These are phyloP conservation scores for Aporophyla lueneburgensis DNA, from an alignment of 2,888 invertebrate species.

Conservation along the genomic window DNA sequence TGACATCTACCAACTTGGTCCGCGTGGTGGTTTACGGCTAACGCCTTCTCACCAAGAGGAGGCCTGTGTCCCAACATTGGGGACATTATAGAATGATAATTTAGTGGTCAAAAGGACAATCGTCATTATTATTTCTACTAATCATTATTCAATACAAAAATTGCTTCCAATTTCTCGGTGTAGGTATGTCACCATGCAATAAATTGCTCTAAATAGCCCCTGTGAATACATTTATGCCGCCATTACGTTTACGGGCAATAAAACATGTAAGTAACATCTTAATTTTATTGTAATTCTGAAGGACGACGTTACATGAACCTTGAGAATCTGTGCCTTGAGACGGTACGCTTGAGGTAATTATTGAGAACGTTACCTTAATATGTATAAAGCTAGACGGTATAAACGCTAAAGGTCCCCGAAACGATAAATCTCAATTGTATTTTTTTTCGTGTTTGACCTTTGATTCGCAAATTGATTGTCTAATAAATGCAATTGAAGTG, in stretches of 20 bases:
- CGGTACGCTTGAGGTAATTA: background rate
- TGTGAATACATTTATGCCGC: constrained; percentile 37
- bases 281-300: constrained; percentile 46
- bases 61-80: no score
- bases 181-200: constrained; percentile 34
- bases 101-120: background rate
- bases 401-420: no score
- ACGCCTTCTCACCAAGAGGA: no score
- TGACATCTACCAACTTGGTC: no score
- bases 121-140: background rate
- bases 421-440: no score
- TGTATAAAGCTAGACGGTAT: no score
- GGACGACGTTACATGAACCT: background rate
- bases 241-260: constrained; percentile 45
- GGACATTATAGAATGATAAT: no score
- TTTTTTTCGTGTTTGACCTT: no score
- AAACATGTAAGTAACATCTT: constrained; percentile 39
- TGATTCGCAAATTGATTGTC: no score
- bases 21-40: no score
- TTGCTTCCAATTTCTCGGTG: background rate
- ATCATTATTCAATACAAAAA: background rate
- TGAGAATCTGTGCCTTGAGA: background rate
- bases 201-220: constrained; percentile 34
- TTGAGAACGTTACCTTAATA: background rate
- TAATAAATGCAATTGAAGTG: no score